Base-by-base conservation (phyloP, 37 sponge, comb jelly and placozoan genomes). In the Petrosia ficiformis region DNA sequence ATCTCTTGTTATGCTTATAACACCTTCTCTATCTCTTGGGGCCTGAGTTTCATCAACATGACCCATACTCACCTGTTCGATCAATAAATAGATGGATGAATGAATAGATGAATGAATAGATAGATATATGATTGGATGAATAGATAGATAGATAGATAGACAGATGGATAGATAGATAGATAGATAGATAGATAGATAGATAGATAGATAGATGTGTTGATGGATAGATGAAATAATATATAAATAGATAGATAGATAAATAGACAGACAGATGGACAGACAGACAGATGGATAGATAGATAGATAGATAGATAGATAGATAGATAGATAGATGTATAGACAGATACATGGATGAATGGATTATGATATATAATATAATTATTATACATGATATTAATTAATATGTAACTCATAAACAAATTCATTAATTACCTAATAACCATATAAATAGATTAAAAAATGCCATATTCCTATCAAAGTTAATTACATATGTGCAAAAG, bases 1-100 rank as follows among this genome's bases (percentile, higher is more conserved):
- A 30, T 85, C 76, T 22, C 70, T 65, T 3, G 92, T 80, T 28
- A 91, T 94, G 14, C 81, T 87, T 19, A 75, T 65, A 4, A 77
- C 70, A 42, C 71, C 93, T 32, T 89, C 57, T 10, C 66, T 58
- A 28, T 89, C 57, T 10, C 66, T 58, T 48, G 54, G 8, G 0
- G 88, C 77, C 25, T 40, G 39, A 19, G 44, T 21, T 30, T 86
- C 94, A 29, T 84, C 76, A 4, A 37, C 42, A 3, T 38, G 42
- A 25, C 39, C 63, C 25, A 81, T 68, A 52, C 59, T 75, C 60
- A 87, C 82, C 42, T 24, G 48, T 40, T 70, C 76, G 41, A 25
- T n/a, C 21, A 37, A 63, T 28, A 60, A 31, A 38, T 1, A 37
- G 41, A n/a, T 6, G 24, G 64, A 41, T 39, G 37, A 37, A 58